phyloP scores from a whole-genome alignment of 1,140 invertebrate species.

The Rhagoletis zephyria region DNA sequence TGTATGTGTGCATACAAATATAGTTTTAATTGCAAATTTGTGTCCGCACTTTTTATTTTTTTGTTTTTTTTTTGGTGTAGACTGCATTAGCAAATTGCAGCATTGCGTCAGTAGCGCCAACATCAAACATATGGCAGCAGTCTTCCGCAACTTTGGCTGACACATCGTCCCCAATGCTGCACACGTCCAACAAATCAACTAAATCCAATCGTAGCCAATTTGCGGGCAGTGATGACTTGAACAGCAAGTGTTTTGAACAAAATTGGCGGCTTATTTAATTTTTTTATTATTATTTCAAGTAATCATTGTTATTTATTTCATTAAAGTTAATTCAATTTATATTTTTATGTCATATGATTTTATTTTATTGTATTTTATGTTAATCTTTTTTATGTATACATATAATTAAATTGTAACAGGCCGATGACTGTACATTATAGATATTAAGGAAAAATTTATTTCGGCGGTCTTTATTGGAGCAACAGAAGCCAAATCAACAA shows the following conservation, averaged over 20 bases:
- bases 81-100: slow-evolving; percentile 11
- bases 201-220: background rate
- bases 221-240: background rate
- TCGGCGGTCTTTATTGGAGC: no score
- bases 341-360: background rate
- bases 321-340: no score
- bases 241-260: background rate
- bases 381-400: background rate
- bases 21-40: background rate
- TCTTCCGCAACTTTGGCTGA: background rate
- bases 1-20: no score
- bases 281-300: background rate
- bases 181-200: slow-evolving; percentile 1
- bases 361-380: background rate
- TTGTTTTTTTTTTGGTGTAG: background rate
- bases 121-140: background rate
- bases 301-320: no score
- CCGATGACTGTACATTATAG: no score
- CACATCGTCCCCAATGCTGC: background rate
- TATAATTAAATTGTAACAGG: no score
- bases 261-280: background rate
- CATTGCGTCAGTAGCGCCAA: background rate
- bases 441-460: no score
- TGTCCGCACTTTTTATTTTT: background rate
- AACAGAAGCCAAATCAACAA: no score